Percentiles rank a stretch among this genome's conserved stretches.
These are phyloP conservation scores for Podotricha telesiphe DNA, from an alignment of 2,888 invertebrate species.

Conservation along the genomic window DNA sequence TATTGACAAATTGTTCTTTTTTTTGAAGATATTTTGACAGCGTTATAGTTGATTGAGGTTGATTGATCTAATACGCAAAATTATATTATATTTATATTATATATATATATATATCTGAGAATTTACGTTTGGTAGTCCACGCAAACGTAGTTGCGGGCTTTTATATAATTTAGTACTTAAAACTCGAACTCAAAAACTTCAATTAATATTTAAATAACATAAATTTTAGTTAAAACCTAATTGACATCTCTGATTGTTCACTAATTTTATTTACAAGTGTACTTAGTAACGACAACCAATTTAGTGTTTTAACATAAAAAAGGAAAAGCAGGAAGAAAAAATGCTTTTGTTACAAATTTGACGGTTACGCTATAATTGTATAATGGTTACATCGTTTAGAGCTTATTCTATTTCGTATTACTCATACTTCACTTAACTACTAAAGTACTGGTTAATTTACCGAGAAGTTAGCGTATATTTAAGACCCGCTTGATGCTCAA, in stretches of 20 bases:
- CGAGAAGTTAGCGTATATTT: no score
- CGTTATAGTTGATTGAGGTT: no score
- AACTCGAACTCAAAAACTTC: no score
- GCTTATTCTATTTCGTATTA: constrained; percentile 8
- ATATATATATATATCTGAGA: no score
- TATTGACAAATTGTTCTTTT: not conserved
- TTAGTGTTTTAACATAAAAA: not conserved
- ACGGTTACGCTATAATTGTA: constrained; percentile 17
- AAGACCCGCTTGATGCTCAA: no score
- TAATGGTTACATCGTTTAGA: constrained; percentile 25
- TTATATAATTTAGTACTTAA: no score
- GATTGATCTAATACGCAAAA: no score
- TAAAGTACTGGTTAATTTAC: no score
- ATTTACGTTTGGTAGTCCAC: no score
- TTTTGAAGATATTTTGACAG: no score
- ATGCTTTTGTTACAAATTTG: constrained; percentile 4
- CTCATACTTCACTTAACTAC: constrained; percentile 8
- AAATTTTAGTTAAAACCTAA: not conserved
- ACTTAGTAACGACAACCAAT: not conserved
- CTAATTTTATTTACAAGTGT: not conserved
- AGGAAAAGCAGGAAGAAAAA: not conserved
- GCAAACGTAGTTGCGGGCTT: no score
- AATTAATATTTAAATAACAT: not conserved
- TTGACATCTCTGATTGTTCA: not conserved
- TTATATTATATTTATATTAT: no score